Base-by-base conservation (phyloP, 2,113 vertebrate genomes). In the Buteo buteo region DNA sequence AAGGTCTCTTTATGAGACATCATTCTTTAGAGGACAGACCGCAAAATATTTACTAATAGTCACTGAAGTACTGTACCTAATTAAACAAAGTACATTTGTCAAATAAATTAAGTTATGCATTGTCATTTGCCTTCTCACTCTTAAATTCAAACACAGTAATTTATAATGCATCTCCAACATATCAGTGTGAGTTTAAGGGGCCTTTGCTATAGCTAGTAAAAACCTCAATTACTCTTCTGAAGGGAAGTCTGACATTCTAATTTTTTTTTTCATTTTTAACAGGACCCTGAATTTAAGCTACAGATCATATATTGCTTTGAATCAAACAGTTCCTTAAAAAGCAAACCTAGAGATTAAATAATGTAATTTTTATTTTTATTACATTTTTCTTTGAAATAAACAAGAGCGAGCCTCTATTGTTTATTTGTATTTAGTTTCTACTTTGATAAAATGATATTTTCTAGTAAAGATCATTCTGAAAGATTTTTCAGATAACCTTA, bases 81-180 rank as follows among this genome's bases (percentile, higher is more conserved):
- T 95, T 96, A 94, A 86, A 88, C 44, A 88, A 93, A 95, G 67
- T 54, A 67, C 62, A 92, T 93, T 94, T 95, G 78, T 88, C 90
- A 97, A 93, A 94, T 57, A 89, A 93, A 94, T 89, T 78, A 80
- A 77, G 82, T 59, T 67, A 85, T 89, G 79, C 57, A 61, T 93
- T 82, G 93, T 76, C 28, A 93, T 70, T 69, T 86, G 71, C 44
- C 57, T 96, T 85, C 57, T 94, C 80, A 50, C 26, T 79, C 73
- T 77, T 86, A 50, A 85, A 85, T 85, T 78, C 65, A 47, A 67
- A 80, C 14, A 59, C 47, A 87, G 62, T 82, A 62, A 96, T 90
- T 74, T 93, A 80, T 82, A 94, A 94, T 77, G 45, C 45, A 80
- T 91, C 81, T 95, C 64, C 62, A 93, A 49, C 50, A 59, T 83